Evolutionary conservation across 2,888 invertebrate genomes (phyloP).

Genomic region (Dysmachus trigonus): DNA sequence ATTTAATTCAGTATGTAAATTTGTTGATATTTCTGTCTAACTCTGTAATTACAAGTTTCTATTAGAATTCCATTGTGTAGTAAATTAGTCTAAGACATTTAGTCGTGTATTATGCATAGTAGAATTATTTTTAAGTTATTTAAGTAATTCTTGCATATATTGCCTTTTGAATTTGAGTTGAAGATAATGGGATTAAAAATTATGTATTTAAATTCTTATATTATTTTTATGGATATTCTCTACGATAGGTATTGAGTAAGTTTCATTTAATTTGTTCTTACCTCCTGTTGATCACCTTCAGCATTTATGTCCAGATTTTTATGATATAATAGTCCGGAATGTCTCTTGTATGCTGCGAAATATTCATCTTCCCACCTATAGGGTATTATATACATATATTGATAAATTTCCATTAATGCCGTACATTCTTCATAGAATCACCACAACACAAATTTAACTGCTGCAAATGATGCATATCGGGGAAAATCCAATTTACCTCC

Average conservation of each 20-base stretch:
- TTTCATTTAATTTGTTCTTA: slow-evolving; percentile 43
- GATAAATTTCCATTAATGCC: background rate
- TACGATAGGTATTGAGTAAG: background rate
- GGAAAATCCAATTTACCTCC: slow-evolving; percentile 85
- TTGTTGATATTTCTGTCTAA: too few species aligned
- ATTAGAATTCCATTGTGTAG: too few species aligned
- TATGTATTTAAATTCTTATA: too few species aligned
- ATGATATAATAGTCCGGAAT: slow-evolving; percentile 67
- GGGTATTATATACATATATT: background rate
- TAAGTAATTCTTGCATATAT: too few species aligned
- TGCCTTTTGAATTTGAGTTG: too few species aligned
- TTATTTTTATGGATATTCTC: too few species aligned
- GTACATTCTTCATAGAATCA: slow-evolving; percentile 43
- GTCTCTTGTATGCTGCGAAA: slow-evolving; percentile 76
- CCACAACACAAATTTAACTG: slow-evolving; percentile 85
- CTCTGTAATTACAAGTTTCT: too few species aligned
- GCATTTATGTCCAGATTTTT: slow-evolving; percentile 54
- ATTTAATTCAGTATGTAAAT: too few species aligned
- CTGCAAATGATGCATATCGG: slow-evolving; percentile 82
- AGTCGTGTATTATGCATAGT: too few species aligned
- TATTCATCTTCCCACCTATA: slow-evolving; percentile 80
- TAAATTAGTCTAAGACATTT: too few species aligned
- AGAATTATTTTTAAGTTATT: too few species aligned
- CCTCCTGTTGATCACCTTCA: slow-evolving; percentile 60
- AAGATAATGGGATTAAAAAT: too few species aligned